Evolutionary conservation across 2,113 vertebrate genomes (phyloP).

Genomic region (Alexandromys fortis): DNA sequence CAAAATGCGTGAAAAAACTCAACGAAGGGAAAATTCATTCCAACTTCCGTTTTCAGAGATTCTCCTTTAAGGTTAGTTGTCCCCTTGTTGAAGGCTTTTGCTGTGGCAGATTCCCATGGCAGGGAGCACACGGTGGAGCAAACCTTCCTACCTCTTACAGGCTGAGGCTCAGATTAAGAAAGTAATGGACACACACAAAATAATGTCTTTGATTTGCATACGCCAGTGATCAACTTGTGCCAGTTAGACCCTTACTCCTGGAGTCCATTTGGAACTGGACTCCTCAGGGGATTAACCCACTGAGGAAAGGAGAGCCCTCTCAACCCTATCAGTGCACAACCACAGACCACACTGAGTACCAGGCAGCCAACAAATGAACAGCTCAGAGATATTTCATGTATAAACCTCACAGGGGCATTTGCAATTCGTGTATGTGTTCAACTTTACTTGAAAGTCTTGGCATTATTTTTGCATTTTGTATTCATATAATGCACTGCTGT

Average conservation of each 20-base stretch:
- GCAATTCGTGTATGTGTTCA: conserved; percentile 38
- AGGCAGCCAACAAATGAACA: neutral
- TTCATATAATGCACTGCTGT: conserved; percentile 41
- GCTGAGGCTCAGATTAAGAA: neutral
- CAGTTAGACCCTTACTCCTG: neutral
- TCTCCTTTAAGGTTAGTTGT: neutral
- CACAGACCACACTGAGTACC: neutral
- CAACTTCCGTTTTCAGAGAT: neutral
- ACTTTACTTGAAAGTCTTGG: conserved; percentile 26
- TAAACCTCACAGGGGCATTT: neutral
- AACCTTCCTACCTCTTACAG: neutral
- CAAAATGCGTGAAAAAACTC: neutral
- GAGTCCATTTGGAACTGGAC: neutral
- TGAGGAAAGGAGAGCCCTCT: neutral
- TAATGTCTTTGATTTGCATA: neutral
- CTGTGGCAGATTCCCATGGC: neutral
- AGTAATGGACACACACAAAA: neutral
- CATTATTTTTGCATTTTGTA: conserved; percentile 56
- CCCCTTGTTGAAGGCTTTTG: neutral
- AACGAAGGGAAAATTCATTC: neutral
- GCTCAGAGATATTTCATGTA: neutral
- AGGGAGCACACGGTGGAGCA: neutral
- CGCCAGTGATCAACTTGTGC: neutral
- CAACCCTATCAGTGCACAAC: neutral
- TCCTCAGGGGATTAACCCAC: neutral